Evolutionary conservation across 2,113 vertebrate genomes (phyloP), one percentile per base, ranked within the genome.

Genomic region (Poeciliopsis turrubarensis): DNA sequence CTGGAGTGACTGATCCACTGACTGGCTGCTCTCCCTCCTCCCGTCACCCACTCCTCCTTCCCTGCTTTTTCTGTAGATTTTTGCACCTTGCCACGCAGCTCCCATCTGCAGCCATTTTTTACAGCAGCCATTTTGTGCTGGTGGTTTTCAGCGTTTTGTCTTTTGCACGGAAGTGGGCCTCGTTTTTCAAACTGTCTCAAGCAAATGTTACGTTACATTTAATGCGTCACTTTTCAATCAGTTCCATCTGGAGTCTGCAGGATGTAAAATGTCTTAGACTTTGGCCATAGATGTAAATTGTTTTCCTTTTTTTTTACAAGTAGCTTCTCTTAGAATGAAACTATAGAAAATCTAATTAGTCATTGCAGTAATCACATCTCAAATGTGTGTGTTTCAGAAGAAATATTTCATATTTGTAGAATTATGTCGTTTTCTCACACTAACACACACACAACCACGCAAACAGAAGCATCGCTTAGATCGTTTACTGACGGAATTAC

Each of bases 1-100:
- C 94, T 85, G 92, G 91, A 94, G 95, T 90, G 92, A 94, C 93
- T 93, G 87, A 93, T 94, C 94, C 78, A 64, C 88, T 86, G 80
- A 93, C 87, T 94, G 90, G 91, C 89, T 90, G 85, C 86, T 87
- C 85, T 87, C 86, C 79, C 81, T 86, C 82, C 60, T 70, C 81
- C 74, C 73, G 65, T 85, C 78, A 75, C 78, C 70, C 81, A 32
- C 71, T 89, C 81, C 74, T 87, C 87, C 80, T 86, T 87, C 72
- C 60, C 82, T 73, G 85, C 65, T 71, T 69, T 74, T 78, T 80
- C 73, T 84, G 83, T 77, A 78, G 85, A 85, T 79, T 83, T 37
- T 88, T 83, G 64, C 86, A 78, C 70, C 30, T 22, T 60, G 69
- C 64, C 83, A 82, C 73, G 60, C 84, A 79, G 85, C 73, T 86